A percentile compares a stretch with the other conserved stretches of the same genome.
Evolutionary conservation across 2,888 invertebrate species (phyloP).

Genomic region (Hyppa rectilinea): DNA sequence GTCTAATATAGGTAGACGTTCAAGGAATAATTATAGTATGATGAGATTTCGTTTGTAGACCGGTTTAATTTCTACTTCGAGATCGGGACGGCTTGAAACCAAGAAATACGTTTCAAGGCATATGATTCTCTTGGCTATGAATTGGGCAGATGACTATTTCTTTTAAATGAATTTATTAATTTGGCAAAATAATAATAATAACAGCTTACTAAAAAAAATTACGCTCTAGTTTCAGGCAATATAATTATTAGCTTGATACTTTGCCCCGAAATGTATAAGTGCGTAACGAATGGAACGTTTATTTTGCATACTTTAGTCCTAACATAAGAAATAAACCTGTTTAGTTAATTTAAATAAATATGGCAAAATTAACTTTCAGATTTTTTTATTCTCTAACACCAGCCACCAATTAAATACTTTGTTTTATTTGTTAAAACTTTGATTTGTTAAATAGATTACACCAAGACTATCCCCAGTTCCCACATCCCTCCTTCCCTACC

Average conservation of each 20-base stretch:
- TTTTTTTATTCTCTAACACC: neutral
- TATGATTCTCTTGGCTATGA: neutral
- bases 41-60: neutral
- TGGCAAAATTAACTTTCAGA: neutral
- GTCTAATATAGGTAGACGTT: neutral
- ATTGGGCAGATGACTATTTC: neutral
- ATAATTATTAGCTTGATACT: neutral
- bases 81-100: neutral
- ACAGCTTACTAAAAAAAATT: neutral
- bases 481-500: neutral
- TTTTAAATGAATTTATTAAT: no score
- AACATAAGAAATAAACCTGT: neutral
- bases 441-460: neutral
- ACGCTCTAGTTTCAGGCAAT: neutral
- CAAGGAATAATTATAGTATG: neutral
- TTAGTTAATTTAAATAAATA: slow-evolving; percentile 5
- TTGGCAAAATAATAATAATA: no score
- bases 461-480: no score
- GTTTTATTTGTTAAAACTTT: neutral
- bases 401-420: neutral
- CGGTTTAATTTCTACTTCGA: no score
- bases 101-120: neutral
- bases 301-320: neutral
- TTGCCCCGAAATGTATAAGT: neutral
- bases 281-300: neutral